Percentiles rank a stretch among this genome's conserved stretches.
phyloP scores from a whole-genome alignment of 2,888 invertebrate species.

The Hirudinaria manillensis region DNA sequence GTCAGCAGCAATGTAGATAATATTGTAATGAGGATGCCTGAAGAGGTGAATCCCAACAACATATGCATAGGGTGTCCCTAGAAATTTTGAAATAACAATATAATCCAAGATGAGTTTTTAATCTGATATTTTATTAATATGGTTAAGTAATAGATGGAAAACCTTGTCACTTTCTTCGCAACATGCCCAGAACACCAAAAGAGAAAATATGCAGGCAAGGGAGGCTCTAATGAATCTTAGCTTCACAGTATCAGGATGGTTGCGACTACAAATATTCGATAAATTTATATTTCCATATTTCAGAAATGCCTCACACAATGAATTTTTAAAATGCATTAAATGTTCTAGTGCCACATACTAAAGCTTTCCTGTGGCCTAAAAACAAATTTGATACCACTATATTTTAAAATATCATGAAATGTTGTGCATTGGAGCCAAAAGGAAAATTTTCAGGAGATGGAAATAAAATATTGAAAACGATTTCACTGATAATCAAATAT shows the following conservation, averaged over 20 bases:
- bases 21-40: conserved; percentile 69
- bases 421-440: too few relatives aligned
- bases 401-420: too few relatives aligned
- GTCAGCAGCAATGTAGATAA: conserved; percentile 62
- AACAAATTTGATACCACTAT: too few relatives aligned
- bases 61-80: conserved; percentile 47
- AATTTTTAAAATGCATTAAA: too few relatives aligned
- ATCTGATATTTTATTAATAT: not conserved
- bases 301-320: too few relatives aligned
- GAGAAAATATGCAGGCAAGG: conserved; percentile 73
- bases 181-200: conserved; percentile 70
- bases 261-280: conserved; percentile 55
- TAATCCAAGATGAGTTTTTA: not conserved
- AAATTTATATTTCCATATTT: not conserved
- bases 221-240: conserved; percentile 78
- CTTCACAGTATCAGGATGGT: conserved; percentile 81
- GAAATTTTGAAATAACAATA: conserved; percentile 17
- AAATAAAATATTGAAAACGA: too few relatives aligned
- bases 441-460: too few relatives aligned
- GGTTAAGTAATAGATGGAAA: not conserved
- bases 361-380: too few relatives aligned
- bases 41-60: conserved; percentile 67
- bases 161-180: conserved; percentile 29
- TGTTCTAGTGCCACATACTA: too few relatives aligned
- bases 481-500: not conserved